Evolutionary conservation across 2,113 vertebrate genomes (phyloP), one percentile per base, ranked within the genome.

Genomic region (Dascyllus trimaculatus): DNA sequence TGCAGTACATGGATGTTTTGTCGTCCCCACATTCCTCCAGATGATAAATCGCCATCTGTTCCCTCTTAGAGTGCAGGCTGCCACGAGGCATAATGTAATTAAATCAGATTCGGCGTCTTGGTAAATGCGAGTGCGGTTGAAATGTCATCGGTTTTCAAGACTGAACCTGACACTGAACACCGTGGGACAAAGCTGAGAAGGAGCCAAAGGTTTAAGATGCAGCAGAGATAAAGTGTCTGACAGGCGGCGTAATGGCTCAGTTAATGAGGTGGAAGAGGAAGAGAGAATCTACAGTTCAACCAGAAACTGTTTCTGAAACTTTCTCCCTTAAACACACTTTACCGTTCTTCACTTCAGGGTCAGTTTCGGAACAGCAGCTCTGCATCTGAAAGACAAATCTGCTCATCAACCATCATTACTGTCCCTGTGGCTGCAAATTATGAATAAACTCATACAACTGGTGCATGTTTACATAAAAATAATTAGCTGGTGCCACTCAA

Each of bases 31-130:
- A 14, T 67, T 74, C 43, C 66, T 75, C 53, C 8, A 25, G 22
- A 64, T 19, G 69, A 48, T 56, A 70, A 70, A 58, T 52, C 5
- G 2, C 71, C 77, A 71, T 77, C 67, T 81, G 85, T 57, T 77
- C 21, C 0, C 29, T 84, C 71, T 48, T n/a, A 65, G 71, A 25
- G 64, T 49, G 13, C 25, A 6, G 19, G 63, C 79, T 56, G 64
- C 80, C 72, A 71, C 53, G 0, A 61, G 59, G 61, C 49, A 75
- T 71, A 57, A 22, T 56, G 21, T 21, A 73, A 81, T 70, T 71
- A 85, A 51, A 85, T 84, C 74, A 63, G 63, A 64, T 57, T 70
- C 58, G 24, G 57, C 38, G 57, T 58, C 4, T 19, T 22, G 22
- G 48, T 67, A 51, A 77, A 74, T 67, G 57, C 25, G 60, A 68